Conservation (phyloP, 2,113 vertebrate genomes). For the Cyprinus carpio region DNA sequence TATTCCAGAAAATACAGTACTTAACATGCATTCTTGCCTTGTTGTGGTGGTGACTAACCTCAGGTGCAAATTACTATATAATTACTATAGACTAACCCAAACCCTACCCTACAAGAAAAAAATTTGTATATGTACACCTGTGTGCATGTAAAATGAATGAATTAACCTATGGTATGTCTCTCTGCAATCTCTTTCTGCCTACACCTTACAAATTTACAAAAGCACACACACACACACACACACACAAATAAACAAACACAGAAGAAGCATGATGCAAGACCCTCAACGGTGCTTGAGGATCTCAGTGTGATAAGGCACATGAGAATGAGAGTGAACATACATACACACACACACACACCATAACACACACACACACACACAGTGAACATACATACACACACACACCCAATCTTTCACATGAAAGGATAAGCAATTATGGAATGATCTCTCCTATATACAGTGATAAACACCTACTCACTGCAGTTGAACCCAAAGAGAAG, state of each 20-base stretch:
- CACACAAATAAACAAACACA: neutral
- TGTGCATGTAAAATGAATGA: slow-evolving; percentile 1
- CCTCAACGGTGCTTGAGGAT: slow-evolving; percentile 40
- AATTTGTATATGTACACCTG: neutral
- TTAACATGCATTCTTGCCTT: neutral
- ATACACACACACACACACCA: slow-evolving; percentile 13
- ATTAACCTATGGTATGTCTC: neutral
- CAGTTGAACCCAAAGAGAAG: neutral
- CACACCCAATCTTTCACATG: slow-evolving; percentile 22
- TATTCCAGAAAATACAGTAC: too few relatives aligned
- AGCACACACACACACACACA: neutral
- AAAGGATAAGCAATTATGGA: slow-evolving; percentile 58
- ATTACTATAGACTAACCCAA: neutral
- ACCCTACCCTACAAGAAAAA: neutral
- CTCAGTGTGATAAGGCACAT: slow-evolving; percentile 51
- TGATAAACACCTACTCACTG: slow-evolving; percentile 25
- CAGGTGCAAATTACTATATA: neutral
- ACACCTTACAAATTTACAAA: neutral
- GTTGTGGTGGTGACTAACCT: neutral
- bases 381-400: too few relatives aligned
- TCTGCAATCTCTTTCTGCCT: neutral
- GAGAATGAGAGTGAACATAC: slow-evolving; percentile 46
- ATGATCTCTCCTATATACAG: slow-evolving; percentile 57
- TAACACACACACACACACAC: slow-evolving; percentile 33
- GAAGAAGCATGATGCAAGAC: slow-evolving; percentile 19